A percentile compares a stretch with the other conserved stretches of the same genome.
Conservation (phyloP, 2,888 invertebrate genomes). For the Glaucopsyche alexis region DNA sequence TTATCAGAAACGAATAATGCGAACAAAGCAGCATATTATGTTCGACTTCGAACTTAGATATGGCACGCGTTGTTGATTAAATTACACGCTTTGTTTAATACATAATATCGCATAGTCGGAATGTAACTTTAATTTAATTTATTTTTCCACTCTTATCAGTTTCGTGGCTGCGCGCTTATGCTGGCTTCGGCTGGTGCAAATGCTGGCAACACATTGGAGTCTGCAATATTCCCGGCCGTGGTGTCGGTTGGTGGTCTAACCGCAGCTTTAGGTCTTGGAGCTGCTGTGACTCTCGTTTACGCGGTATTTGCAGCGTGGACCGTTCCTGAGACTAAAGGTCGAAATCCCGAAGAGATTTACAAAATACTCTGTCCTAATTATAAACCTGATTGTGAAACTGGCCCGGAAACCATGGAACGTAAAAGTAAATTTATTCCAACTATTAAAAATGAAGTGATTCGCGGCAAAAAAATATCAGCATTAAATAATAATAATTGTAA, state of each 20-base stretch:
- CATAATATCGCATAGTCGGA: not conserved
- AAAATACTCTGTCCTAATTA: not conserved
- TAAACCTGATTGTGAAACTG: conserved; percentile 2
- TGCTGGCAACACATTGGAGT: conserved; percentile 54
- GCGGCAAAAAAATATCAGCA: not conserved
- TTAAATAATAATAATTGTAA: not conserved
- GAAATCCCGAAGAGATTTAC: conserved; percentile 50
- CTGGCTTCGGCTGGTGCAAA: conserved; percentile 49
- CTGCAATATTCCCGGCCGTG: conserved; percentile 49
- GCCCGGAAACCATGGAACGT: not conserved
- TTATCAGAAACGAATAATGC: not conserved
- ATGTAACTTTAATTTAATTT: not conserved
- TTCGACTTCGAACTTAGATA: conserved; percentile 5
- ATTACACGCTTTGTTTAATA: not conserved
- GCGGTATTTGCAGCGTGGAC: conserved; percentile 43
- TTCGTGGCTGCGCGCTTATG: conserved; percentile 57
- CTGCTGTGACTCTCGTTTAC: conserved; percentile 48
- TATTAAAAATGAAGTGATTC: not conserved
- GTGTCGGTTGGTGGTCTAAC: conserved; percentile 43
- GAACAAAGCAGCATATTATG: not conserved
- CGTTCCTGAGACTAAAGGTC: conserved; percentile 55
- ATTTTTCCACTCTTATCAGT: conserved; percentile 44
- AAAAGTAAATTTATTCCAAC: not conserved
- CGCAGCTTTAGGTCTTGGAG: conserved; percentile 48
- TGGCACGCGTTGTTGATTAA: not conserved